These are phyloP conservation scores for Linyphia triangularis DNA, from an alignment of 2,888 invertebrate genomes.

Conservation along the genomic window DNA sequence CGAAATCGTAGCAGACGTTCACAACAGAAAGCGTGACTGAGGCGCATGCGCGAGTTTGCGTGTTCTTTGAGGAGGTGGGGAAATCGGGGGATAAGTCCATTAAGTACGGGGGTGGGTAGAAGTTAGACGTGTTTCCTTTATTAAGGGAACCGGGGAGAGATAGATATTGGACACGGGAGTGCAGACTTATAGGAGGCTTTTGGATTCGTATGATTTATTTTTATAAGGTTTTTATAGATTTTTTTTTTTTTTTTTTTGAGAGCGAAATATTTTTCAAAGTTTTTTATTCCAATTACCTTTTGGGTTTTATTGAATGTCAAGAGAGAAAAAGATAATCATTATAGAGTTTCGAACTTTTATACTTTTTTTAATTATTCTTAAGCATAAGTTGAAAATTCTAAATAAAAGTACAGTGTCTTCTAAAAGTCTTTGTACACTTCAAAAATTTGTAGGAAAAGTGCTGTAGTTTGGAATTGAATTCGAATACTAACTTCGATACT, in stretches of 20 bases:
- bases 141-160: constrained; percentile 4
- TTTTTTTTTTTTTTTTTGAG: not conserved
- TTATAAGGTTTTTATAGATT: not conserved
- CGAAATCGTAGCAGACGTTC: constrained; percentile 28
- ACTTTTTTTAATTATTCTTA: too few species aligned
- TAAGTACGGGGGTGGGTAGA: constrained; percentile 49
- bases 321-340: too few species aligned
- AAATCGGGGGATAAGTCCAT: constrained; percentile 64
- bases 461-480: too few species aligned
- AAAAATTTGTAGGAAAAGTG: too few species aligned
- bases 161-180: not conserved
- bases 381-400: too few species aligned
- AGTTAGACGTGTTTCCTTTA: constrained; percentile 48
- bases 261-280: not conserved
- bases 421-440: too few species aligned
- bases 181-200: not conserved
- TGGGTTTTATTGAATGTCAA: not conserved
- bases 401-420: too few species aligned
- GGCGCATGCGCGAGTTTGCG: constrained; percentile 9
- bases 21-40: not conserved
- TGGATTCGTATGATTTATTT: not conserved
- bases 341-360: too few species aligned
- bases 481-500: too few species aligned
- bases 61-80: constrained; percentile 1
- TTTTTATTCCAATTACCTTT: not conserved